phyloP scores from a whole-genome alignment of 2,888 invertebrate species.

The Lamellibrachia satsuma region DNA sequence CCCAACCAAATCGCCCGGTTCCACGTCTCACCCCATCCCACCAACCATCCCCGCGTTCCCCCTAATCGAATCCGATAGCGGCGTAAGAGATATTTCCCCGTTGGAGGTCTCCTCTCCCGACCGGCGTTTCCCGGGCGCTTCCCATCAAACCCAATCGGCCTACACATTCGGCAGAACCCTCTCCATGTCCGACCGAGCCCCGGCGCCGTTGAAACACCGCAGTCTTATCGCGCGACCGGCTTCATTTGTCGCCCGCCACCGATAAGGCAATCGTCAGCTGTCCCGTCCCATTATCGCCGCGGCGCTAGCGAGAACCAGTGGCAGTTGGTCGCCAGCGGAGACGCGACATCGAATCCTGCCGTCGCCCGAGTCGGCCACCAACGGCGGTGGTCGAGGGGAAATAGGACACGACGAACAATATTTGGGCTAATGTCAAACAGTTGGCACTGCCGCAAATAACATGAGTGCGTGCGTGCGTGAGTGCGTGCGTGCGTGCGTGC shows the following conservation, averaged over 20 bases:
- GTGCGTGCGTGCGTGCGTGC: background rate
- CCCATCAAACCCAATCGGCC: constrained; percentile 13
- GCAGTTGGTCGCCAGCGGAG: background rate
- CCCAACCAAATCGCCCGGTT: background rate
- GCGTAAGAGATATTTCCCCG: background rate
- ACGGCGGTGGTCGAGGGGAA: background rate
- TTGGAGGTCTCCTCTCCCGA: background rate
- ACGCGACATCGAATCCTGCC: background rate
- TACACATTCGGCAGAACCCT: background rate
- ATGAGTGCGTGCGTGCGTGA: background rate
- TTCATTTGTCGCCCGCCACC: constrained; percentile 4
- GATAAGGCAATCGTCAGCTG: constrained; percentile 17
- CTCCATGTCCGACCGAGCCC: background rate
- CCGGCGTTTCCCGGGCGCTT: background rate
- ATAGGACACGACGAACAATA: background rate
- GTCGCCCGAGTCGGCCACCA: background rate
- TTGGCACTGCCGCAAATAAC: background rate
- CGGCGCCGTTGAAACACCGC: background rate
- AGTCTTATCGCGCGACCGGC: background rate
- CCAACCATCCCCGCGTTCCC: background rate
- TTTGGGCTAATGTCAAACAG: background rate
- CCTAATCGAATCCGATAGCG: constrained; percentile 1
- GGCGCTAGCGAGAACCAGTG: background rate
- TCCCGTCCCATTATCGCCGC: background rate
- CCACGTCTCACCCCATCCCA: background rate